Percentiles rank a stretch among this genome's conserved stretches.
Evolutionary conservation across 2,888 invertebrate species (phyloP).

Genomic region (Linnaemya vulpina): DNA sequence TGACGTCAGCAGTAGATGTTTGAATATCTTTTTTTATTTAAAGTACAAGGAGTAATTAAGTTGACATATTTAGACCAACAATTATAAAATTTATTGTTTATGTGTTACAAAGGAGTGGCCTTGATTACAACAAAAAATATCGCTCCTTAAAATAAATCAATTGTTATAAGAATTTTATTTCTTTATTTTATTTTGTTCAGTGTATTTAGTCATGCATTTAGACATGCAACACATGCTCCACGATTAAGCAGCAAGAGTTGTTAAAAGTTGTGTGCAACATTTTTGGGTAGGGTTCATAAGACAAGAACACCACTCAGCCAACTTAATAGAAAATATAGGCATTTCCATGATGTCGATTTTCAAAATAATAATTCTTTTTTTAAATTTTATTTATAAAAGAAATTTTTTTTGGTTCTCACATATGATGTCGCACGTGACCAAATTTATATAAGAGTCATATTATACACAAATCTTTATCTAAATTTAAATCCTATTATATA

Average conservation of each 20-base stretch:
- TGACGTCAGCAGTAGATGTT: too few species aligned
- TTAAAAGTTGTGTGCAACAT: conserved; percentile 43
- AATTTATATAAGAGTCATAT: too few species aligned
- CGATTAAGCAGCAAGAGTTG: conserved; percentile 54
- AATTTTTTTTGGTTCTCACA: too few species aligned
- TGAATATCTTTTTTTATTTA: too few species aligned
- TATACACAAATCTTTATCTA: too few species aligned
- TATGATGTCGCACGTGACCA: too few species aligned
- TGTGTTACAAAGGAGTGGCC: not conserved
- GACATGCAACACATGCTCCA: conserved; percentile 50
- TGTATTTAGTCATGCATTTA: conserved; percentile 30
- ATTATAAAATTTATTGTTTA: not conserved
- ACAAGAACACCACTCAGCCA: conserved; percentile 8
- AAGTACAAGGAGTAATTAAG: too few species aligned
- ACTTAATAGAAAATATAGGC: conserved; percentile 13
- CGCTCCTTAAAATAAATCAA: conserved; percentile 39
- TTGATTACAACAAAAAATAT: not conserved
- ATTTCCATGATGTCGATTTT: not conserved
- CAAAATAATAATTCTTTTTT: too few species aligned
- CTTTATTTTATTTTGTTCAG: conserved; percentile 18
- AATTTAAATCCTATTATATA: too few species aligned
- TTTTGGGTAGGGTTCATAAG: conserved; percentile 55
- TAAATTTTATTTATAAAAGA: too few species aligned
- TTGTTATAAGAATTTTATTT: not conserved
- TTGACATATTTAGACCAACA: not conserved